Evolutionary conservation across 2,888 invertebrate genomes (phyloP), one percentile per base, ranked within the genome.

Genomic region (Lordiphosa fenestrarum): DNA sequence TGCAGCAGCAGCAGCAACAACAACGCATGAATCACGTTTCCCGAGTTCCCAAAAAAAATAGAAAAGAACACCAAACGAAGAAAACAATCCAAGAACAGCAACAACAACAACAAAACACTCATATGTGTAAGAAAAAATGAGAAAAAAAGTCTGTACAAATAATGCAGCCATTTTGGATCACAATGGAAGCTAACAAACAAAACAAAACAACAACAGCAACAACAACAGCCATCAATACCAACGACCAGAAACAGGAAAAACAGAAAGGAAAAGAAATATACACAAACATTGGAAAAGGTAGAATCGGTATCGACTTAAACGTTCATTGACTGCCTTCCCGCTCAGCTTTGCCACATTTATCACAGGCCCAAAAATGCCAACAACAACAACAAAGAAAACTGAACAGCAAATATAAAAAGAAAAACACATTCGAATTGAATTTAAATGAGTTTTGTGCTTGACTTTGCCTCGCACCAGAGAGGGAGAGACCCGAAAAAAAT

Each of bases 111-210:
- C 41, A 65, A 53, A 65, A 62, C 50, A 54, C 36, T 38, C 12
- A 38, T 40, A 30, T 41, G 36, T 35, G 25, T 41, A 13, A 37
- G 21, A 48, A 46, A 56, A 50, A 57, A 58, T n/a, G 57, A 46
- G 57, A 46, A 57, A 60, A 61, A 51, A 53, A 50, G 64, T 66
- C 58, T 62, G 72, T 78, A 78, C 77, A 81, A 73, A 85, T 67
- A 84, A 82, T 82, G 69, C 83, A 82, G 86, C 86, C 82, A 84
- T 85, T 82, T 82, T 85, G 84, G 68, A 71, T 73, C 73, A 75
- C 69, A 82, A 84, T 75, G 85, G 71, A 74, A 65, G 64, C 69
- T 66, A 68, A 81, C 62, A 81, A 81, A 84, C 66, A 64, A 66
- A 66, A 61, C 48, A 69, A 19, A 19, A 19, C 42, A 69, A 19